Percentiles rank a stretch among this genome's conserved stretches.
These are phyloP conservation scores for Eucidaris tribuloides DNA, from an alignment of 35 echinoderm and acorn worm species.

Conservation along the genomic window DNA sequence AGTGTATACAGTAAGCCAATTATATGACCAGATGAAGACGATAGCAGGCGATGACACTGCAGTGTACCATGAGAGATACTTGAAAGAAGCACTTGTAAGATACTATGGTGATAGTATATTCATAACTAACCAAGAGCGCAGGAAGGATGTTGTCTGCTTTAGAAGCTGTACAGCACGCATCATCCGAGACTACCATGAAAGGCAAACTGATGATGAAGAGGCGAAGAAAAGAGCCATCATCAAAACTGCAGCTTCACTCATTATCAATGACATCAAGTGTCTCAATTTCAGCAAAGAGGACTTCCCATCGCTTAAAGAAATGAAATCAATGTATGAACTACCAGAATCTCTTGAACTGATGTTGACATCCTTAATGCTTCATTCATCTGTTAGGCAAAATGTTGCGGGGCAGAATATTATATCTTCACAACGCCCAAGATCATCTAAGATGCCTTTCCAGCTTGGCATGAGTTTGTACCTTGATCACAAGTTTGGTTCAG, in stretches of 20 bases:
- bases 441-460: constrained; percentile 56
- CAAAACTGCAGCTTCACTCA: constrained; percentile 53
- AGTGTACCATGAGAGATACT: constrained; percentile 35
- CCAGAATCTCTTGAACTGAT: constrained; percentile 38
- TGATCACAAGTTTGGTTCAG: constrained; percentile 58
- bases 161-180: constrained; percentile 38
- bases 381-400: constrained; percentile 10
- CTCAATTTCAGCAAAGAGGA: constrained; percentile 44
- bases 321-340: constrained; percentile 31
- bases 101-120: constrained; percentile 53
- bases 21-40: no score
- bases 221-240: constrained; percentile 45
- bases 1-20: constrained; percentile 41
- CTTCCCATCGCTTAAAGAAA: constrained; percentile 52
- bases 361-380: constrained; percentile 35
- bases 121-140: constrained; percentile 22
- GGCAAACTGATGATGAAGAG: not conserved
- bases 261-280: constrained; percentile 46
- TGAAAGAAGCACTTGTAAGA: constrained; percentile 15
- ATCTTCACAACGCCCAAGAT: constrained; percentile 55
- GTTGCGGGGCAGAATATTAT: constrained; percentile 55
- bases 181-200: constrained; percentile 27
- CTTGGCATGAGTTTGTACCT: constrained; percentile 51
- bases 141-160: constrained; percentile 54
- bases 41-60: constrained; percentile 35